A percentile compares a stretch with the other conserved stretches of the same genome.
Conservation (phyloP, 2,888 invertebrate species). For the Notocelia uddmanniana region DNA sequence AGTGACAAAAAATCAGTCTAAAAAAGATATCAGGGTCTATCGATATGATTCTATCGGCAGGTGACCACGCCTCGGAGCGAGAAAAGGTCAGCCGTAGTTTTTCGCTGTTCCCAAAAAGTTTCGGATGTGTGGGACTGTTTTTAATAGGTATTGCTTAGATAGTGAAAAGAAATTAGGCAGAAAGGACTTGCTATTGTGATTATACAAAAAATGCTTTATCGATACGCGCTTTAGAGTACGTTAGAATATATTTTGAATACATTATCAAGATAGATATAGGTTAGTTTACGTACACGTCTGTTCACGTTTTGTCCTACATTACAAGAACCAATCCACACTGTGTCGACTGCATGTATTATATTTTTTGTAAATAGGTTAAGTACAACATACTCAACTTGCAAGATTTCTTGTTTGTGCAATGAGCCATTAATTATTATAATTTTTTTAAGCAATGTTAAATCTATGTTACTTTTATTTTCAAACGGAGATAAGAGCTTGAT, state of each 20-base stretch:
- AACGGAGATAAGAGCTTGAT: not conserved
- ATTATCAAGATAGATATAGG: constrained; percentile 72
- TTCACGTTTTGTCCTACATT: constrained; percentile 69
- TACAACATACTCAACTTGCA: not conserved
- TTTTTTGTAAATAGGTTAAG: constrained; percentile 51
- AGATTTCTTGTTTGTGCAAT: not conserved
- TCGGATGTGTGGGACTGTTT: constrained; percentile 84
- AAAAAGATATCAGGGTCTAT: not conserved
- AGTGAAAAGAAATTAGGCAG: constrained; percentile 76
- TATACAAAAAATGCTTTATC: constrained; percentile 83
- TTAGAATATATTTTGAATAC: constrained; percentile 80
- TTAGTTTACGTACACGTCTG: constrained; percentile 62
- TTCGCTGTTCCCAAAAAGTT: constrained; percentile 82
- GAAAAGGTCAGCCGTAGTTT: constrained; percentile 82
- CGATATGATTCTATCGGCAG: constrained; percentile 67
- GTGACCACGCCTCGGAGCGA: constrained; percentile 73
- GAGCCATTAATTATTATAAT: not conserved
- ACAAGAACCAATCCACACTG: constrained; percentile 70
- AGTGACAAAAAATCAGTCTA: not conserved
- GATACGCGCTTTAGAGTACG: constrained; percentile 82
- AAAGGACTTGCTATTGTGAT: constrained; percentile 81
- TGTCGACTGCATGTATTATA: constrained; percentile 66
- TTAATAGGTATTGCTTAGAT: constrained; percentile 81
- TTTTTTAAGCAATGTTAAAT: not conserved
- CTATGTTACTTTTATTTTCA: not conserved